Conservation (phyloP, 1,140 invertebrate genomes). For the Palaemon carinicauda region DNA sequence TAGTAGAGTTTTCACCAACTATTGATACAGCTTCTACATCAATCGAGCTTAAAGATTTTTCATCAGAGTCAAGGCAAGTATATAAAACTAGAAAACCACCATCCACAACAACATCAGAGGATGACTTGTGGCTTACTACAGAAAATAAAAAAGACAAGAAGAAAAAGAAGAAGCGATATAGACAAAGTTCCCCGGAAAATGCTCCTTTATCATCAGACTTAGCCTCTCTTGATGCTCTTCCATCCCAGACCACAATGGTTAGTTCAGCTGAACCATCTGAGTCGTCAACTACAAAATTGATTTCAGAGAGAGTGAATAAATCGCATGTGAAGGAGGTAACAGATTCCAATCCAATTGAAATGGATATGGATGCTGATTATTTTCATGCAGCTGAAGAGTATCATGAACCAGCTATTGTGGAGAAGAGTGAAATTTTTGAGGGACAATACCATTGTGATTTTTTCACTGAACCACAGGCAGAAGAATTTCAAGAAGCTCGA, state of each 20-base stretch:
- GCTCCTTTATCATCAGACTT: not conserved
- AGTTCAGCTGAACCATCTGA: not conserved
- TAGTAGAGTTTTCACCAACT: not conserved
- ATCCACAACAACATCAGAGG: conserved; percentile 39
- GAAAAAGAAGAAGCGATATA: conserved; percentile 37
- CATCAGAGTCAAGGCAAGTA: not conserved
- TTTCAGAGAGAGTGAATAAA: not conserved
- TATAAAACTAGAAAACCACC: conserved; percentile 26
- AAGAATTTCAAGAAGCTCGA: conserved; percentile 39
- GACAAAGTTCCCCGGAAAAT: not conserved
- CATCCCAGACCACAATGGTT: not conserved
- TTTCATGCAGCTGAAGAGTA: conserved; percentile 48
- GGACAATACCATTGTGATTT: not conserved
- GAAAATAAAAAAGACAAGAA: conserved; percentile 40
- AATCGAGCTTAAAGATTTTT: not conserved
- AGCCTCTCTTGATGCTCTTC: not conserved
- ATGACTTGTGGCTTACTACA: conserved; percentile 42
- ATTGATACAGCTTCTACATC: too few species aligned
- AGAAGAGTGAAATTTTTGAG: not conserved
- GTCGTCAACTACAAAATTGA: not conserved
- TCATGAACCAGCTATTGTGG: conserved; percentile 23
- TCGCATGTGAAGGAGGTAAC: not conserved
- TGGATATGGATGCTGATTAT: conserved; percentile 44
- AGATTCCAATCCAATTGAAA: not conserved
- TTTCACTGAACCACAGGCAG: conserved; percentile 26